A percentile compares a stretch with the other conserved stretches of the same genome.
Evolutionary conservation across 2,113 vertebrate species (phyloP).

Genomic region (Amphiprion ocellaris): DNA sequence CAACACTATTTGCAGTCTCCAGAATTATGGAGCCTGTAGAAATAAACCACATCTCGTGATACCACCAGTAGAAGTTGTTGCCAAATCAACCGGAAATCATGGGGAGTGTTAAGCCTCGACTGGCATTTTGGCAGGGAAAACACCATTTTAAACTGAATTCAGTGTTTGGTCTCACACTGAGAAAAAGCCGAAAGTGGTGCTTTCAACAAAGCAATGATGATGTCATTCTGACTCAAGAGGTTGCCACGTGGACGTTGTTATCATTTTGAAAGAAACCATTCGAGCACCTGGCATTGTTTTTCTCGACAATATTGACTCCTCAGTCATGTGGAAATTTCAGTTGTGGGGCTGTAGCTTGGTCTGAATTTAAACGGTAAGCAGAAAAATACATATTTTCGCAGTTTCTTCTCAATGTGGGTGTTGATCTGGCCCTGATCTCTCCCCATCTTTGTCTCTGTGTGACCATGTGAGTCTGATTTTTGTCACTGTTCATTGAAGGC

Average conservation of each 20-base stretch:
- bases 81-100: neutral
- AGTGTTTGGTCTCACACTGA: neutral
- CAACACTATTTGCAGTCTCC: neutral
- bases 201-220: neutral
- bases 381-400: neutral
- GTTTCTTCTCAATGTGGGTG: neutral
- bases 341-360: neutral
- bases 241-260: neutral
- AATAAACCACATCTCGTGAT: neutral
- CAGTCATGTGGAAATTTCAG: conserved; percentile 6
- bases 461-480: neutral
- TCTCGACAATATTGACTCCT: conserved; percentile 18
- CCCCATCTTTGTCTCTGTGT: neutral
- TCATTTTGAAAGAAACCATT: neutral
- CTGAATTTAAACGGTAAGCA: neutral
- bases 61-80: too few species aligned
- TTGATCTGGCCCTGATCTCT: neutral
- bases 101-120: too few species aligned
- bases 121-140: neutral
- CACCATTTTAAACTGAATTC: neutral
- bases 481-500: neutral
- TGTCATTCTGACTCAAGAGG: neutral
- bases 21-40: neutral
- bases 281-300: neutral
- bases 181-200: neutral